A percentile compares a stretch with the other conserved stretches of the same genome.
Evolutionary conservation across 2,113 vertebrate genomes (phyloP).

Genomic region (Pangasianodon gigas): DNA sequence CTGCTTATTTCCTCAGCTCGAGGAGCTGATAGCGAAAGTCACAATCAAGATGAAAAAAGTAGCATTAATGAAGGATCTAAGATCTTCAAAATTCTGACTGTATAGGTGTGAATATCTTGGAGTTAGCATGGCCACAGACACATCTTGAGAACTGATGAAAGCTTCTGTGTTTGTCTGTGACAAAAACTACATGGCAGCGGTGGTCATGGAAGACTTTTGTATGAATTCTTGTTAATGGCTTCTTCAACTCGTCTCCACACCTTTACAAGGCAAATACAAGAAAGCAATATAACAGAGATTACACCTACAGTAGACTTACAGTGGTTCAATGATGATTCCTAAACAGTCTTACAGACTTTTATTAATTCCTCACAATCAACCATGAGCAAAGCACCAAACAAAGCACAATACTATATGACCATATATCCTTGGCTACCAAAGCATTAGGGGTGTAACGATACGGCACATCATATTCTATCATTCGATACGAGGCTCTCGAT

Average conservation of each 20-base stretch:
- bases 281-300: conserved; percentile 28
- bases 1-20: conserved; percentile 65
- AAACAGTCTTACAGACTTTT: not conserved
- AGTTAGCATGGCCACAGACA: conserved; percentile 57
- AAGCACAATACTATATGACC: conserved; percentile 40
- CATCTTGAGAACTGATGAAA: conserved; percentile 23
- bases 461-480: not conserved
- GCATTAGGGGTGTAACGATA: conserved; percentile 31
- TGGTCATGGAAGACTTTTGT: conserved; percentile 25
- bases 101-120: conserved; percentile 51
- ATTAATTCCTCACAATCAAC: not conserved
- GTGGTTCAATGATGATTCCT: conserved; percentile 1
- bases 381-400: conserved; percentile 34
- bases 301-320: not conserved
- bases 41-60: conserved; percentile 74
- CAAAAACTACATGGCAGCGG: not conserved
- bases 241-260: conserved; percentile 47
- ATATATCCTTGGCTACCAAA: conserved; percentile 40
- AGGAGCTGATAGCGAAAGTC: conserved; percentile 72
- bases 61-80: conserved; percentile 55
- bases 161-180: conserved; percentile 36
- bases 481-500: too few relatives aligned
- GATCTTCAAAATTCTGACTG: conserved; percentile 56
- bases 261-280: not conserved
- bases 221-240: conserved; percentile 45